A percentile compares a stretch with the other conserved stretches of the same genome.
These are phyloP conservation scores for Ylistrum balloti DNA, from an alignment of 1,140 invertebrate genomes.

Conservation along the genomic window DNA sequence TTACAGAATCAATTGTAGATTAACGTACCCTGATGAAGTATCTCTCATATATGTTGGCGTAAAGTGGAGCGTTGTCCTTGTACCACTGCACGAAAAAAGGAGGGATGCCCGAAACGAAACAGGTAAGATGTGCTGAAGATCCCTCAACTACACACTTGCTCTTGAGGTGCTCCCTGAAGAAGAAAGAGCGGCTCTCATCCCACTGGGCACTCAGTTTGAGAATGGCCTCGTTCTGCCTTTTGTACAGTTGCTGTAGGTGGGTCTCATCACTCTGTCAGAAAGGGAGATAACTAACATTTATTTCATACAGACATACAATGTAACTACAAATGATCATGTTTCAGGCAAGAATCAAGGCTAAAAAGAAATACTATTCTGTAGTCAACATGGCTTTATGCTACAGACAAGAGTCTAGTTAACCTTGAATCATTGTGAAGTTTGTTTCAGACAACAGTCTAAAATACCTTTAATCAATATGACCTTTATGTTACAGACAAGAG, in stretches of 20 bases:
- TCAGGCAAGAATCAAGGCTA: too few relatives aligned
- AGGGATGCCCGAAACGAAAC: constrained; percentile 55
- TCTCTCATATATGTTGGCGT: constrained; percentile 54
- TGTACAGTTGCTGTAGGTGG: constrained; percentile 35
- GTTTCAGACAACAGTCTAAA: too few relatives aligned
- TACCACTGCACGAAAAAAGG: constrained; percentile 57
- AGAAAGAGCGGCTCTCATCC: constrained; percentile 50
- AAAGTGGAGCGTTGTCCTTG: constrained; percentile 50
- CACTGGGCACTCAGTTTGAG: constrained; percentile 54
- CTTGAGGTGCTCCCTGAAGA: constrained; percentile 58
- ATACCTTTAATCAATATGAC: too few relatives aligned
- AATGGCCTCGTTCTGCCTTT: constrained; percentile 50
- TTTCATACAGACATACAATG: neutral
- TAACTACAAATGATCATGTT: too few relatives aligned
- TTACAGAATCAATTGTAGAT: too few relatives aligned
- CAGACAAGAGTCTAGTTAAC: too few relatives aligned
- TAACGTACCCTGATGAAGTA: constrained; percentile 56
- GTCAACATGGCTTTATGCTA: too few relatives aligned
- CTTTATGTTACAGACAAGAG: too few relatives aligned
- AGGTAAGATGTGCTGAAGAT: constrained; percentile 42
- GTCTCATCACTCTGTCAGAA: constrained; percentile 17
- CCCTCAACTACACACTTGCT: constrained; percentile 58
- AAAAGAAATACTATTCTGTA: too few relatives aligned
- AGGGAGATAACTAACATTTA: neutral
- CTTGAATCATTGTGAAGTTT: too few relatives aligned